Evolutionary conservation across 2,113 vertebrate genomes (phyloP), one percentile per base, ranked within the genome.

Genomic region (Ceyx margarethae): DNA sequence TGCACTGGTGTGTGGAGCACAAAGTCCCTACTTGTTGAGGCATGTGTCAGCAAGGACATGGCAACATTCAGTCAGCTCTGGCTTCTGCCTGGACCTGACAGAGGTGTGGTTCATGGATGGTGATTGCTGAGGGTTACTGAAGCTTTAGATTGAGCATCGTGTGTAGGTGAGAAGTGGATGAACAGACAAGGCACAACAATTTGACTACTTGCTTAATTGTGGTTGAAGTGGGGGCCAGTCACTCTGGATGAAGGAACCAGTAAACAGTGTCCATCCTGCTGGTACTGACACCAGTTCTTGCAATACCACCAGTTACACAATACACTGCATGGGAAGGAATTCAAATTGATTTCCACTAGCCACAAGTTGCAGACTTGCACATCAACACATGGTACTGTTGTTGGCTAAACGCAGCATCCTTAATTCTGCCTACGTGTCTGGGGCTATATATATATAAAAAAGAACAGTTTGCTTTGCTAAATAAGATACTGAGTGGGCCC

Each of bases 61-160:
- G 71, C 66, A 92, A 25, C 35, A 16, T 66, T 65, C 35, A 65
- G 45, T 50, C 21, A 29, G 13, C 8, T 79, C 35, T 66, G 23
- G 64, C 26, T 80, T 61, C 76, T 80, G 15, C 26, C 11, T 25
- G 51, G 46, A 26, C 50, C 68, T 82, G 65, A 6, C 45, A 3
- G 1, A 17, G 35, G 6, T 66, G 45, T 10, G 2, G 14, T 37
- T 62, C 19, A 4, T 51, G 54, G 60, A 11, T 50, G 48, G 35
- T 20, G 17, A 2, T 46, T n/a, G 11, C 18, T 48, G 37, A 35
- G 37, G 56, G 61, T 23, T 50, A 50, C 48, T 50, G 48, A 42
- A 42, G 45, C 53, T 81, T 43, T 46, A 87, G 56, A 8, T 0
- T 40, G 54, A 65, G 25, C 19, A 18, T 51, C 1, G 1, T 1